Conservation (phyloP, 2,888 invertebrate species). For the Andricus quercusramuli region DNA sequence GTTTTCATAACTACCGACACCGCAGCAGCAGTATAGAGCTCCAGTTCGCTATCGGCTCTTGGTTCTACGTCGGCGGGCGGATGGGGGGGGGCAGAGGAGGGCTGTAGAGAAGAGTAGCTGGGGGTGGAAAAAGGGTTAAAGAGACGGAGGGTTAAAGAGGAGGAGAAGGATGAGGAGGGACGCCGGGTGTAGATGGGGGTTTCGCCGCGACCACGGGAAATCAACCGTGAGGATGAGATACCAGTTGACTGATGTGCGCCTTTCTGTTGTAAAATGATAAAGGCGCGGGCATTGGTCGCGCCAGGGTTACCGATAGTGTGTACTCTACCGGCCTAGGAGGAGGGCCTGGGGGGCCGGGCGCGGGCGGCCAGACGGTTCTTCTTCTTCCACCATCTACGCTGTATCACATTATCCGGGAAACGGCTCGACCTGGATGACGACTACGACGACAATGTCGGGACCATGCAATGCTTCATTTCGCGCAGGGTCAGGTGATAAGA, state of each 20-base stretch:
- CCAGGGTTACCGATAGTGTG: constrained; percentile 75
- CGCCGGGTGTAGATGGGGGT: constrained; percentile 57
- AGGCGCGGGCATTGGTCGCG: constrained; percentile 78
- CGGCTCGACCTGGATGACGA: constrained; percentile 44
- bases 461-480: constrained; percentile 59
- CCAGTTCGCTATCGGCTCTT: constrained; percentile 54
- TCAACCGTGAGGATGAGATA: constrained; percentile 80
- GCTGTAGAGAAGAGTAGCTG: constrained; percentile 44
- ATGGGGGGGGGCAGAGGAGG: constrained; percentile 39
- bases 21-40: constrained; percentile 63
- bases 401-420: constrained; percentile 53
- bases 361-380: constrained; percentile 55
- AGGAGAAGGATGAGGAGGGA: constrained; percentile 45
- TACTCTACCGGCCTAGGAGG: constrained; percentile 31
- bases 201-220: constrained; percentile 77
- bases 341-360: constrained; percentile 53
- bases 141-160: too few species aligned
- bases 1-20: constrained; percentile 75
- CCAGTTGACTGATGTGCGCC: constrained; percentile 79
- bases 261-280: constrained; percentile 79
- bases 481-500: constrained; percentile 59
- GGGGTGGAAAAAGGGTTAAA: constrained; percentile 48
- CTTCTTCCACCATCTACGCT: constrained; percentile 46
- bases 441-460: neutral
- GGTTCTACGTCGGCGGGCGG: constrained; percentile 45